Base-by-base conservation (phyloP, 1,140 invertebrate species). In the Chlorops oryzae region DNA sequence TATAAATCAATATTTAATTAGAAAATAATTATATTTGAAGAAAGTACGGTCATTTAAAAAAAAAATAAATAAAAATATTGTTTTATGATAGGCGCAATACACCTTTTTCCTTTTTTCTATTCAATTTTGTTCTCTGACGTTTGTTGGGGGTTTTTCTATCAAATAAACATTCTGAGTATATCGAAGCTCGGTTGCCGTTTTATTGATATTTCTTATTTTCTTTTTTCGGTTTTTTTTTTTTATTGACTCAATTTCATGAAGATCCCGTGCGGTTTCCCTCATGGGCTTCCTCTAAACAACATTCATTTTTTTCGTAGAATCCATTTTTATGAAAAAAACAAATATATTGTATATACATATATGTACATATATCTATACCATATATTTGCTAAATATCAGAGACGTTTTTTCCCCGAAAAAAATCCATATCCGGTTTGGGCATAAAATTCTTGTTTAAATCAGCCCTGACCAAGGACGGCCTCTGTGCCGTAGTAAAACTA, bases 301-400 rank as follows among this genome's bases (percentile, higher is more conserved):
- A 56, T 51, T 58, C 46, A 58, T 46, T 43, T 45, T 42, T 21
- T 47, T 47, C 56, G 52, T 42, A 54, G 54, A n/a, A n/a, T n/a
- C n/a, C n/a, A n/a, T n/a, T 52, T 58, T 53, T 7, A 39, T 39
- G 6, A n/a, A 39, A 6, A 15, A 6, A 39, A 7, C 20, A 20
- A 7, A 39, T 20, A 17, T n/a, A 39, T 17, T n/a, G 47, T 57
- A 52, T 41, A 52, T 37, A 39, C 22, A 39, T 22, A 12, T 37
- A 32, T 41, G 23, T 47, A 47, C 25, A 17, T 56, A 21, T 28
- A 35, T 38, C 22, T 24, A 34, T 47, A 47, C 20, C 15, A 21
- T 32, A 47, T 27, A 46, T 22, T 35, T 35, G 21, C 15, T 24
- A 27, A 24, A 28, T 32, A n/a, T 5, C n/a, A 15, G 35, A 46